phyloP scores from a whole-genome alignment of 2,797 vertebrate genomes.

The Leptatherina wallacei region DNA sequence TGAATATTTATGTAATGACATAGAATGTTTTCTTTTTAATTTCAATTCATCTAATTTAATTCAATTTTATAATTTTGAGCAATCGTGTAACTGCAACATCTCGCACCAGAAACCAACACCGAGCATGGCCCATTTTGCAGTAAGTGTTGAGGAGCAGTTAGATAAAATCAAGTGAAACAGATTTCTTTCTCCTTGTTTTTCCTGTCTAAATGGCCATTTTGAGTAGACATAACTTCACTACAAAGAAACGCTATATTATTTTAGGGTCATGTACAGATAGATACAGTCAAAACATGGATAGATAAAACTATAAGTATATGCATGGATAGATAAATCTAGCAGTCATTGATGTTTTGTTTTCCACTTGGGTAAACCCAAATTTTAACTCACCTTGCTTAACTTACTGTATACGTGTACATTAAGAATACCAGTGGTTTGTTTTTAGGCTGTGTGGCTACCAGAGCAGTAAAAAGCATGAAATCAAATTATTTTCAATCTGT shows the following conservation, averaged over 20 bases:
- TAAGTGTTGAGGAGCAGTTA: neutral
- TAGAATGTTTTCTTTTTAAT: too few species aligned
- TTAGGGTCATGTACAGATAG: neutral
- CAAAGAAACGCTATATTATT: neutral
- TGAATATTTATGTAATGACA: too few species aligned
- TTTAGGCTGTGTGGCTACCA: slow-evolving; percentile 16
- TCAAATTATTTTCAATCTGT: slow-evolving; percentile 38
- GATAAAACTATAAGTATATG: neutral
- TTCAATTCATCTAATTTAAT: neutral
- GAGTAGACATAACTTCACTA: neutral
- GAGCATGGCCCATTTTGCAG: too few species aligned
- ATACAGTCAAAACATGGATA: neutral
- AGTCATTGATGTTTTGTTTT: neutral
- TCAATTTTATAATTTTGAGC: too few species aligned
- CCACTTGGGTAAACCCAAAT: too few species aligned
- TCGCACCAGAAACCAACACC: too few species aligned
- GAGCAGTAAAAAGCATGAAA: slow-evolving; percentile 28
- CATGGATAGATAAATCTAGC: neutral
- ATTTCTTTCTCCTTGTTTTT: neutral
- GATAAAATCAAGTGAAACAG: neutral
- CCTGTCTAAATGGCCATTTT: neutral
- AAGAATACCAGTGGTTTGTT: slow-evolving; percentile 10
- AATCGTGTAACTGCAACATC: too few species aligned
- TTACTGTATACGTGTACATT: slow-evolving; percentile 6
- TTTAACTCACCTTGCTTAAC: neutral